Base-by-base conservation (phyloP, 2,797 vertebrate genomes). In the Crypturellus tataupa region DNA sequence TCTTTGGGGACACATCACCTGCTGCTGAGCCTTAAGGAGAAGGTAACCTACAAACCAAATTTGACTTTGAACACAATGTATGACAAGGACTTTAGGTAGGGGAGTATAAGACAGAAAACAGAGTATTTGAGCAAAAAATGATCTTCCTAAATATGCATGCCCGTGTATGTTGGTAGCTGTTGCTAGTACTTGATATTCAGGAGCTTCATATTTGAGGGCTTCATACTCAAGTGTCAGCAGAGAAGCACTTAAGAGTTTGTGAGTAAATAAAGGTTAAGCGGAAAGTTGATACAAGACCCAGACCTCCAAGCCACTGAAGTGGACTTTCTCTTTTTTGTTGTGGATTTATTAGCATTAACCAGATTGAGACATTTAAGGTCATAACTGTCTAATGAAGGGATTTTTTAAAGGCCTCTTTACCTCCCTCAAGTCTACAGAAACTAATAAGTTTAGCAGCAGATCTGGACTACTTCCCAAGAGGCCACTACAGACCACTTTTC, bases 331-430 rank as follows among this genome's bases (percentile, higher is more conserved):
- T 91, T 16, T 63, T 0, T 0, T 53, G 19, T 35, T 79, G 14
- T 73, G 9, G 3, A 29, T 73, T 81, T 56, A 67, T 88, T 40
- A 71, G 6, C 6, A 69, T 80, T 87, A 49, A 12, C 9, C 21
- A 87, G 33, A 65, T 24, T 78, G 46, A 83, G n/a, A 51, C 2
- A 1, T 72, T 72, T 19, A 47, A 37, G 27, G n/a, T 87, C 62
- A 75, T 42, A 80, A 72, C 5, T 69, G 55, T 69, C 8, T n/a
- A 18, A 80, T 49, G 29, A 85, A 93, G 63, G 51, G 24, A n/a
- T 35, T 62, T 92, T 94, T 49, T 56, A 33, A 73, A 77, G 62
- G 72, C 42, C 40, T 90, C 69, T 83, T 71, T 25, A 71, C 29
- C 35, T 64, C 0, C 0, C 4, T 3, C 23, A 35, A 5, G 81